Evolutionary conservation across 2,797 vertebrate species (phyloP).

Genomic region (Peromyscus eremicus): DNA sequence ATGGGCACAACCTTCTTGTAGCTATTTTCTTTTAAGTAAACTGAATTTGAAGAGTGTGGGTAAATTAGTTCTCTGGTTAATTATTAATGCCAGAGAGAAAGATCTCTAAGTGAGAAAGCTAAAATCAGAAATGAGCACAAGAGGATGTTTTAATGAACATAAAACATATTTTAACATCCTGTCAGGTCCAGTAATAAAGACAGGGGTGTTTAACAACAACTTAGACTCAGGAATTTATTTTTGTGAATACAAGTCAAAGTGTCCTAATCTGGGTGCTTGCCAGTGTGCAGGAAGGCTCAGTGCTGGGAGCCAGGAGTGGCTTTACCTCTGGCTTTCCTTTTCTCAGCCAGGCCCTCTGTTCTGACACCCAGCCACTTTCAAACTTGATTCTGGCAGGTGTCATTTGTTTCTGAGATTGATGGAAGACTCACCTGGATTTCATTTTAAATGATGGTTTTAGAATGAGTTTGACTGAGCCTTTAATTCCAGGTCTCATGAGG

Average conservation of each 20-base stretch:
- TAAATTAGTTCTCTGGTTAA: slow-evolving; percentile 83
- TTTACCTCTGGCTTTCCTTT: neutral
- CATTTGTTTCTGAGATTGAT: neutral
- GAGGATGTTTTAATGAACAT: neutral
- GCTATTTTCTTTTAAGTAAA: slow-evolving; percentile 63
- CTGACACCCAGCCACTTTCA: neutral
- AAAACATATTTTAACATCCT: neutral
- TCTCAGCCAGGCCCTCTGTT: neutral
- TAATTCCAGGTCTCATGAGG: neutral
- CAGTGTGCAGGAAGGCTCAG: neutral
- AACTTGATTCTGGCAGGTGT: neutral
- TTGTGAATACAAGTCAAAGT: slow-evolving; percentile 17
- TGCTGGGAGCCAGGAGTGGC: neutral
- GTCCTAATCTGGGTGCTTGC: neutral
- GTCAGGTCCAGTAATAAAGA: slow-evolving; percentile 44
- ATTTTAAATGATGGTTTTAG: slow-evolving; percentile 7
- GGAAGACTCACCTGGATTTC: neutral
- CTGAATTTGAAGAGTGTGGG: slow-evolving; percentile 31
- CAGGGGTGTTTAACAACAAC: neutral
- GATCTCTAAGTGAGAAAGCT: slow-evolving; percentile 42
- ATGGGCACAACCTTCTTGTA: neutral
- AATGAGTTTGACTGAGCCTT: neutral
- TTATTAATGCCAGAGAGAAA: slow-evolving; percentile 84
- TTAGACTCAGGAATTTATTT: neutral
- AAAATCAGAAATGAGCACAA: neutral